These are phyloP conservation scores for Xyrichtys novacula DNA, from an alignment of 2,797 vertebrate species.

Conservation along the genomic window DNA sequence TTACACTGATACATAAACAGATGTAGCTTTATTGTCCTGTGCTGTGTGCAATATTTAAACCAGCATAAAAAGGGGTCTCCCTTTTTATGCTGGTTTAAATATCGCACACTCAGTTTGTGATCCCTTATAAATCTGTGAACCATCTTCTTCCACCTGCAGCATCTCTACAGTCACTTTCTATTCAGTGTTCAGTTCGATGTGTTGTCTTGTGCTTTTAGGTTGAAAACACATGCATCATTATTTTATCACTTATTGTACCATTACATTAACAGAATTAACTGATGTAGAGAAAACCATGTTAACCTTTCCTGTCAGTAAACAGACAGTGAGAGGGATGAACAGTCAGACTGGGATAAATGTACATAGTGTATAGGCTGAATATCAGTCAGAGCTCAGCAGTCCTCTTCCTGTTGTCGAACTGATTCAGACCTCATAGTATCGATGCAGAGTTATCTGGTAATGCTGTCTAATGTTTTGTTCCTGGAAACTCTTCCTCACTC, in stretches of 20 bases:
- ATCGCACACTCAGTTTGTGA: too few relatives aligned
- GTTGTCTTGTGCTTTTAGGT: background rate
- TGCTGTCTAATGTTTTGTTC: constrained; percentile 59
- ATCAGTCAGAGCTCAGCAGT: constrained; percentile 2
- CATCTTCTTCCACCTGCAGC: too few relatives aligned
- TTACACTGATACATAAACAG: too few relatives aligned
- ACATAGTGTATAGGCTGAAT: background rate
- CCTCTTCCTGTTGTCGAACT: constrained; percentile 48
- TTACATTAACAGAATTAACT: background rate
- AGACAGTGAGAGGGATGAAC: constrained; percentile 24
- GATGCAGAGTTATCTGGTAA: constrained; percentile 55
- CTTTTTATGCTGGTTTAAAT: too few relatives aligned
- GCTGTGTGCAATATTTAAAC: too few relatives aligned
- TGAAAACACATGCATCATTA: background rate
- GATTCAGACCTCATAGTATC: constrained; percentile 34
- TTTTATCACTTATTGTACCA: background rate
- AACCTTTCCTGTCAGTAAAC: constrained; percentile 16
- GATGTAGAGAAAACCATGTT: background rate
- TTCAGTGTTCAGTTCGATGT: too few relatives aligned
- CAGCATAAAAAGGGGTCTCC: too few relatives aligned
- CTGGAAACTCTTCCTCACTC: constrained; percentile 50
- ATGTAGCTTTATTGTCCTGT: too few relatives aligned
- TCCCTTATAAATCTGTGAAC: too few relatives aligned
- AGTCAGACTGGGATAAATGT: constrained; percentile 9
- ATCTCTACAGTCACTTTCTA: background rate